Evolutionary conservation across 2,113 vertebrate species (phyloP), one percentile per base, ranked within the genome.

Genomic region (Silurus meridionalis): DNA sequence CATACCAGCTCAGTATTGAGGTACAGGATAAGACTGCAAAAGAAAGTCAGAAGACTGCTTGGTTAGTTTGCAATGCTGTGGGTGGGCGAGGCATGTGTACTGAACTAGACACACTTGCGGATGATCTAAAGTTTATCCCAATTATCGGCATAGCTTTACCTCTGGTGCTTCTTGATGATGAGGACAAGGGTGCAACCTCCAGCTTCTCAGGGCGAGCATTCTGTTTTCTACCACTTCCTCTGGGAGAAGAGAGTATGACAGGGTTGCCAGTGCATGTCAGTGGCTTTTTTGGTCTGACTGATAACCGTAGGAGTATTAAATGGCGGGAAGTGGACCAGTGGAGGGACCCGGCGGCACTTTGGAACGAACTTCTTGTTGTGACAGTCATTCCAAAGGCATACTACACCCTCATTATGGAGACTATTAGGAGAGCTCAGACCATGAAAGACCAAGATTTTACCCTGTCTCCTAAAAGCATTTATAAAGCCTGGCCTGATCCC

Each of bases 271-370:
- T 99, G 89, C 98, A 99, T n/a, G 93, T 99, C 87, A 99, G 97
- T 25, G 98, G 98, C 37, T 99, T 99, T 93, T 99, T 99, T 80
- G 98, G 98, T 75, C 95, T 99, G 87, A 99, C 98, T 0, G 98
- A 99, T 94, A 99, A 99, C 86, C 96, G 98, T 8, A 95, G 98
- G 85, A 99, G 98, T 94, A 99, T 99, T 82, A 99, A 99, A 85
- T 99, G 98, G 98, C 91, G 97, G 48, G 98, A 99, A 77, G 66
- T 99, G 91, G 98, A 99, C 94, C 98, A 99, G 28, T 98, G 98
- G 97, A 94, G 98, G 90, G 98, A 99, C 90, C 98, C 97, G 0
- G 96, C 98, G 0, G 98, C 98, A 75, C 88, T 99, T 83, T 99
- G 98, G 98, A 99, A 99, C 88, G 97, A 99, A 82, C 94, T 98